Evolutionary conservation across 2,113 vertebrate species (phyloP).

Genomic region (Onychostruthus taczanowskii): DNA sequence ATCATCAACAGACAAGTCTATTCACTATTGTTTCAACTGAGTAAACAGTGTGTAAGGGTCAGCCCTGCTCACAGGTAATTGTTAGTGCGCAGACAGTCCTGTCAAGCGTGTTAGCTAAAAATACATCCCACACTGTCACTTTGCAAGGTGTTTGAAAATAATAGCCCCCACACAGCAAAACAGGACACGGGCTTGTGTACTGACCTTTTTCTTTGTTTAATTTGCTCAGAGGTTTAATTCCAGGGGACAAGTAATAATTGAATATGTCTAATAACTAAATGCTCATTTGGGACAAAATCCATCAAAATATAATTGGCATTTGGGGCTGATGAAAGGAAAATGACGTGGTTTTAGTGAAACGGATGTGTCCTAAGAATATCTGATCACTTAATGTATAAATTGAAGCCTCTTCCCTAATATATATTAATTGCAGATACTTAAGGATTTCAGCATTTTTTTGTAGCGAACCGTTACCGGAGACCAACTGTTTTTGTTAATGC

Average conservation of each 20-base stretch:
- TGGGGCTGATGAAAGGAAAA: slow-evolving; percentile 71
- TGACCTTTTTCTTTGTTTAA: slow-evolving; percentile 91
- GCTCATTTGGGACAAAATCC: slow-evolving; percentile 80
- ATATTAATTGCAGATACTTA: slow-evolving; percentile 79
- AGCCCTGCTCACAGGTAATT: slow-evolving; percentile 85
- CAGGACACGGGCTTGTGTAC: slow-evolving; percentile 77
- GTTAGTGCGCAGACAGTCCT: slow-evolving; percentile 80
- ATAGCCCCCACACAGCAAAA: slow-evolving; percentile 78
- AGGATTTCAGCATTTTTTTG: slow-evolving; percentile 70
- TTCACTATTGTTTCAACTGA: slow-evolving; percentile 81
- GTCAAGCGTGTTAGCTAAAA: slow-evolving; percentile 83
- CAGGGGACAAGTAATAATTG: slow-evolving; percentile 79
- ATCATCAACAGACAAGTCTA: slow-evolving; percentile 77
- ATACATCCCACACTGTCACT: slow-evolving; percentile 88
- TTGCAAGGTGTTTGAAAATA: slow-evolving; percentile 85
- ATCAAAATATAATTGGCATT: slow-evolving; percentile 81
- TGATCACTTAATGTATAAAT: slow-evolving; percentile 75
- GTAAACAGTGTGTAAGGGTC: slow-evolving; percentile 86
- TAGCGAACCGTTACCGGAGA: slow-evolving; percentile 66
- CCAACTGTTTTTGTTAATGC: slow-evolving; percentile 83
- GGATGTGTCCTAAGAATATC: slow-evolving; percentile 68
- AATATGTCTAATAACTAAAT: slow-evolving; percentile 81
- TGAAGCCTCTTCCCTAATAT: slow-evolving; percentile 67
- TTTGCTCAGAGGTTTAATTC: slow-evolving; percentile 78
- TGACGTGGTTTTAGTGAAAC: slow-evolving; percentile 36